Evolutionary conservation across 2,113 vertebrate genomes (phyloP).

Genomic region (Chrysemys picta): DNA sequence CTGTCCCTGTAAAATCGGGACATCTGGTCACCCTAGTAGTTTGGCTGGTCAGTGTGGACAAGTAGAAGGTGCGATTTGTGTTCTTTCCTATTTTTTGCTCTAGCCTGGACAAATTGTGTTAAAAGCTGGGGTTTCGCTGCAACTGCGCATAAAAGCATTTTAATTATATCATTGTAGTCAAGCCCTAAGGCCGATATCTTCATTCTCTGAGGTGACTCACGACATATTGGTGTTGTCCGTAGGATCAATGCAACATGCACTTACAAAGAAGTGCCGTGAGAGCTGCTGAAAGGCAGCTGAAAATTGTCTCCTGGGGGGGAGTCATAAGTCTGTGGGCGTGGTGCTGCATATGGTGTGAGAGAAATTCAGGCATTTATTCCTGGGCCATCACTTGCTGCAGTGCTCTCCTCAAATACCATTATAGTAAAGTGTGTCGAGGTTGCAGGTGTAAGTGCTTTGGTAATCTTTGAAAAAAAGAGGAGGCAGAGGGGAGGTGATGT

Average conservation of each 20-base stretch:
- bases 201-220: neutral
- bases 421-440: conserved; percentile 7
- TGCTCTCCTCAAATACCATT: conserved; percentile 9
- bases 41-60: neutral
- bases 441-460: neutral
- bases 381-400: conserved; percentile 14
- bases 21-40: neutral
- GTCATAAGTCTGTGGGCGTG: neutral
- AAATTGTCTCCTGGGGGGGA: neutral
- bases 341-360: neutral
- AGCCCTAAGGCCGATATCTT: neutral
- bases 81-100: neutral
- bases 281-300: conserved; percentile 4
- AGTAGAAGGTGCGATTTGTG: neutral
- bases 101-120: neutral
- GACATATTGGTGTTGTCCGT: neutral
- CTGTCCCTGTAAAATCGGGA: too few species aligned
- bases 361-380: neutral
- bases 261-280: neutral
- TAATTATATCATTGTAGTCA: neutral
- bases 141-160: neutral
- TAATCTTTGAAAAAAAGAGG: conserved; percentile 1
- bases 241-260: neutral
- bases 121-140: neutral
- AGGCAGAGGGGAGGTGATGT: neutral